Conservation (phyloP, 2,113 vertebrate species). For the Uria lomvia region DNA sequence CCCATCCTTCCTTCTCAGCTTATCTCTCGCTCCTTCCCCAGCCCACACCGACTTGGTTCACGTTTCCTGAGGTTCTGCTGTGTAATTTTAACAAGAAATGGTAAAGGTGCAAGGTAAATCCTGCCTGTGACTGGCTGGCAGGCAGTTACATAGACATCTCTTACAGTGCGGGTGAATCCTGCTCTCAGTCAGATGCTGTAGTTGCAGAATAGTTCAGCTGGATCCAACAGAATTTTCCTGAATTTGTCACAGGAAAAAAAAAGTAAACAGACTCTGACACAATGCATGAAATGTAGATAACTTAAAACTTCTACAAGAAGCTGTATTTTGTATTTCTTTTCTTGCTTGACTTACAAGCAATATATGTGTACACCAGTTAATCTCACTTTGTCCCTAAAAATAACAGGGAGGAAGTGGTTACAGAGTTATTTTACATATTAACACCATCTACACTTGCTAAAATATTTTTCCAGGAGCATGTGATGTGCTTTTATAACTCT, state of each 20-base stretch:
- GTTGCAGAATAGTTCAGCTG: not conserved
- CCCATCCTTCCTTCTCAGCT: not conserved
- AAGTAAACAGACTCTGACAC: not conserved
- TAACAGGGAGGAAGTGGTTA: slow-evolving; percentile 29
- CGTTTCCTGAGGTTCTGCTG: not conserved
- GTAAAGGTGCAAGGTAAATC: not conserved
- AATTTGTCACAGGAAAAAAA: not conserved
- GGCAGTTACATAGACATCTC: not conserved
- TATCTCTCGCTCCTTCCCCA: not conserved
- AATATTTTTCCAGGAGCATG: not conserved
- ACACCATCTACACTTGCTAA: not conserved
- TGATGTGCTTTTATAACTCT: not conserved
- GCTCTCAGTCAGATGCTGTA: not conserved
- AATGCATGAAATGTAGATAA: not conserved
- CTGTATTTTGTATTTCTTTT: not conserved
- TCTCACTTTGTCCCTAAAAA: not conserved
- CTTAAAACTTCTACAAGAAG: not conserved
- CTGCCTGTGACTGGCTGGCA: not conserved
- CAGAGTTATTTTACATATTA: not conserved
- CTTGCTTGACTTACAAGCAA: not conserved
- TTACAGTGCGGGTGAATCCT: not conserved
- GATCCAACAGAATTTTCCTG: not conserved
- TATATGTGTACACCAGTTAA: not conserved
- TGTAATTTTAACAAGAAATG: not conserved
- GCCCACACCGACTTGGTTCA: not conserved